Conservation (phyloP, 2,113 vertebrate species). For the Perognathus longimembris region DNA sequence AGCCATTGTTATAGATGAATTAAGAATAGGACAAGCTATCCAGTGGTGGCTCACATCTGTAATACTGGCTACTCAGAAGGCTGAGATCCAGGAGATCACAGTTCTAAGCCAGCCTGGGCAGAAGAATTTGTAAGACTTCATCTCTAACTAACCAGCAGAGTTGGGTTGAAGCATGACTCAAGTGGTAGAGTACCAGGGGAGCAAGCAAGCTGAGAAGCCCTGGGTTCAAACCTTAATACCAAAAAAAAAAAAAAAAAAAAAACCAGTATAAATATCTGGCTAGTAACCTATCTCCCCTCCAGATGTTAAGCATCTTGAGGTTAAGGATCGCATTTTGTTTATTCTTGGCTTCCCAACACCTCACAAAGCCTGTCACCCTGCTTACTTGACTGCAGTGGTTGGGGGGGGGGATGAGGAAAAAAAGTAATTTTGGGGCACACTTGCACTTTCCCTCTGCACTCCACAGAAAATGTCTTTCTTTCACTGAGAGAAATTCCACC, state of each 20-base stretch:
- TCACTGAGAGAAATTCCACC: slow-evolving; percentile 2
- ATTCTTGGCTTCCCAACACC: not conserved
- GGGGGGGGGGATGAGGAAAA: not conserved
- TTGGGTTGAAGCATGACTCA: no score
- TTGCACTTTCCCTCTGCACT: not conserved
- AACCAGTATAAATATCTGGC: not conserved
- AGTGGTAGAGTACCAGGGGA: no score
- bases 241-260: no score
- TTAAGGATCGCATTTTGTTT: not conserved
- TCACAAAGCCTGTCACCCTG: not conserved
- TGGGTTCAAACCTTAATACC: no score
- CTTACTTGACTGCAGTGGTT: not conserved
- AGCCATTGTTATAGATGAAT: not conserved
- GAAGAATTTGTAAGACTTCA: no score
- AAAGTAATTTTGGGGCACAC: not conserved
- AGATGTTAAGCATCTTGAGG: not conserved
- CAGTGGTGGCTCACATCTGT: no score
- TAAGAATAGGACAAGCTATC: not conserved
- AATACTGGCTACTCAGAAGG: no score
- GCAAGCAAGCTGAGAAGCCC: no score
- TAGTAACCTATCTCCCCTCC: not conserved
- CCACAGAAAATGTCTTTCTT: not conserved
- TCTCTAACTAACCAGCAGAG: no score
- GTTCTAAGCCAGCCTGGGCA: no score
- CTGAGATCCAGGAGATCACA: no score